Evolutionary conservation across 2,888 invertebrate species (phyloP).

Genomic region (Tholera decimalis): DNA sequence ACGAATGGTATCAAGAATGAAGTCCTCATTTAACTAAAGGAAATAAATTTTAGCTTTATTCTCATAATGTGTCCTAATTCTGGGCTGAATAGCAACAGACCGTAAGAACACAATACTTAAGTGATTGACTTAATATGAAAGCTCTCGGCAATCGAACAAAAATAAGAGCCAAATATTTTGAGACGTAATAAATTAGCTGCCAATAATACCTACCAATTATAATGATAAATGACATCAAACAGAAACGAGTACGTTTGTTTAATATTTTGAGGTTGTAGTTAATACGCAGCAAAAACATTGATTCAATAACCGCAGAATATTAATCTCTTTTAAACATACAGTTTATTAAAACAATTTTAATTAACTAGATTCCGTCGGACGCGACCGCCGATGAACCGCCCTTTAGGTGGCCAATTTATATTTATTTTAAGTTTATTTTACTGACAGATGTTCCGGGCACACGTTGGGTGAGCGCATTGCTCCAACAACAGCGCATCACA

Average conservation of each 20-base stretch:
- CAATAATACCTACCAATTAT: constrained; percentile 55
- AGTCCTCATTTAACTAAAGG: background rate
- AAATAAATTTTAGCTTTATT: constrained; percentile 20
- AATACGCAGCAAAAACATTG: constrained; percentile 78
- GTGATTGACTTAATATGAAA: constrained; percentile 43
- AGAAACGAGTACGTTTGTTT: constrained; percentile 69
- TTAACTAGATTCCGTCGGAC: constrained; percentile 79
- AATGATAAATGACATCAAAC: constrained; percentile 62
- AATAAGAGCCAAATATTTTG: constrained; percentile 34
- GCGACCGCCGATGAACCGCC: constrained; percentile 70
- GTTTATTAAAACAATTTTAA: constrained; percentile 85
- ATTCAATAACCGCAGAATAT: constrained; percentile 83
- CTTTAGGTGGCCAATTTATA: constrained; percentile 79
- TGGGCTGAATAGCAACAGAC: constrained; percentile 32
- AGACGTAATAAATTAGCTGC: constrained; percentile 52
- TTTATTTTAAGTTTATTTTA: constrained; percentile 76
- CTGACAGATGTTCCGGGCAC: constrained; percentile 69
- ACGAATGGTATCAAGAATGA: constrained; percentile 9
- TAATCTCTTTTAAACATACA: constrained; percentile 81
- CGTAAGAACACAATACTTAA: constrained; percentile 34
- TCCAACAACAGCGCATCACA: constrained; percentile 81
- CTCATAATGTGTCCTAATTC: constrained; percentile 32
- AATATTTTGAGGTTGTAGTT: constrained; percentile 69
- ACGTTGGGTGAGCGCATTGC: constrained; percentile 74
- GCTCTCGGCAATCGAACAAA: constrained; percentile 37